A percentile compares a stretch with the other conserved stretches of the same genome.
phyloP scores from a whole-genome alignment of 2,797 vertebrate species.

The Toxotes lorentzi region DNA sequence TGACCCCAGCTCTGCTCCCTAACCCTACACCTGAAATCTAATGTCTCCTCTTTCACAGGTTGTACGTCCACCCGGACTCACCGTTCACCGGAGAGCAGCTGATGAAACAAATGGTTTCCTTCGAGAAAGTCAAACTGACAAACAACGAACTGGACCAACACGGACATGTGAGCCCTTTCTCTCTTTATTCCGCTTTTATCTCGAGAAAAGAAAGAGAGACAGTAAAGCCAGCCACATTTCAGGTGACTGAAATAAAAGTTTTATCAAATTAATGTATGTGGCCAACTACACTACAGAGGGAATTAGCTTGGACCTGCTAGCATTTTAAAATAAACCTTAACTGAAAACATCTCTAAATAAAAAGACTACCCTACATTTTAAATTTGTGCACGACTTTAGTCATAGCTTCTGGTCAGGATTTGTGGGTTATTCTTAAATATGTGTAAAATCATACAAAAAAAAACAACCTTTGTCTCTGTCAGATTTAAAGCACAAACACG shows the following conservation, averaged over 20 bases:
- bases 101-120: conserved; percentile 99
- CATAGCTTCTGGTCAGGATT: no score
- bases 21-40: no score
- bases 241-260: no score
- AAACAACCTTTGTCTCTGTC: no score
- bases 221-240: no score
- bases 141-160: conserved; percentile 99
- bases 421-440: not conserved
- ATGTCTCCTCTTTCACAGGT: conserved; percentile 71
- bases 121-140: conserved; percentile 99
- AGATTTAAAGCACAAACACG: conserved; percentile 11
- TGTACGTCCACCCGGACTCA: conserved; percentile 98
- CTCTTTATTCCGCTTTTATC: not conserved
- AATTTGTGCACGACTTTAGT: not conserved
- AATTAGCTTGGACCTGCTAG: not conserved
- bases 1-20: not conserved
- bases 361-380: not conserved
- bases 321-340: not conserved
- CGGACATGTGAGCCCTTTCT: conserved; percentile 89
- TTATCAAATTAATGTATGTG: no score
- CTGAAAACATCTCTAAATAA: not conserved
- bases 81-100: conserved; percentile 97
- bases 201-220: not conserved
- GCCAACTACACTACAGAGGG: no score
- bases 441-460: no score